Evolutionary conservation across 2,888 invertebrate genomes (phyloP), one percentile per base, ranked within the genome.

Genomic region (Lepeophtheirus nordmannii): DNA sequence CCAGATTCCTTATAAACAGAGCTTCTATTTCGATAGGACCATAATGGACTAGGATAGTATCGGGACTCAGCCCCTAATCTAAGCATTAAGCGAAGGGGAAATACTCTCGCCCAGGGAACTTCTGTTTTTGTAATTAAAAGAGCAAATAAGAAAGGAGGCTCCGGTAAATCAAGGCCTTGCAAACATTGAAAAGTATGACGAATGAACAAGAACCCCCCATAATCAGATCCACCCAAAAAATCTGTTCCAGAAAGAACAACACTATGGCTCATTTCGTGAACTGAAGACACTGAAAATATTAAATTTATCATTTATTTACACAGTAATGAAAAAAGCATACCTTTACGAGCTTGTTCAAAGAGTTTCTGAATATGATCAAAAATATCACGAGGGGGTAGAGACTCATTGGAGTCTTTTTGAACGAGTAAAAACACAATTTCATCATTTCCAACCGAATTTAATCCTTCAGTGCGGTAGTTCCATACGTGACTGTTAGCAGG

Each of bases 1-100:
- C 89, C 88, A 68, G 89, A 85, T 77, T 89, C 89, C 39, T 82
- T 85, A 74, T 85, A 90, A 8, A 89, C 85, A 0, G 89, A 84
- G 70, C 85, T 85, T 14, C 89, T 78, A 72, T 83, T 81, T 30
- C 87, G 79, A 20, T 85, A 82, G 20, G 87, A 87, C 62, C 89
- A 83, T 69, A 89, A 78, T 1, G 89, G 87, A 73, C 86, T 86
- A 0, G 89, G 89, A 76, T 90, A 90, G 73, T 87, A 89, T 69
- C 87, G 82, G 76, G 85, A 88, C 74, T 89, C 87, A 3, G 88
- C 87, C 1, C 89, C 89, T 40, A 90, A 78, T 68, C 89, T 80
- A 64, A 90, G 76, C 73, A 89, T 80, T 40, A 90, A 76, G 12
- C 89, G 80, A 53, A 80, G 71, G 10, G 80, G 80, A 68, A 78